These are phyloP conservation scores for Morone chrysops DNA, from an alignment of 2,113 vertebrate genomes.

Conservation along the genomic window DNA sequence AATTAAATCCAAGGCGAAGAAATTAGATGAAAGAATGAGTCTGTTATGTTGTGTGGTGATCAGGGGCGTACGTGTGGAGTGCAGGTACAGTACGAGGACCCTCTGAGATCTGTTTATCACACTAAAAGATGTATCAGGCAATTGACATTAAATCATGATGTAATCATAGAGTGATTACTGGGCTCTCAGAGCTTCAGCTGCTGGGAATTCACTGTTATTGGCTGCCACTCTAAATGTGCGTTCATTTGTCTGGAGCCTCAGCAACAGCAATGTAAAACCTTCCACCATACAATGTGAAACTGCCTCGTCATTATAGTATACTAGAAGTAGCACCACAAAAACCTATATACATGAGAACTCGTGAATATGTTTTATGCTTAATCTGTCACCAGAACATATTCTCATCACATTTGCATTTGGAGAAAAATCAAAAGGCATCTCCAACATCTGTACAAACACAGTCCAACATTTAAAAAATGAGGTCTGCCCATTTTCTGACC, in stretches of 20 bases:
- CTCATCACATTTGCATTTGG: slow-evolving; percentile 80
- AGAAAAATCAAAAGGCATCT: slow-evolving; percentile 73
- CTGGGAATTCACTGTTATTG: slow-evolving; percentile 52
- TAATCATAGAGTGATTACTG: slow-evolving; percentile 39
- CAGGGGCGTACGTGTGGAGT: slow-evolving; percentile 27
- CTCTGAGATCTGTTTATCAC: slow-evolving; percentile 49
- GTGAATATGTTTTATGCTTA: slow-evolving; percentile 75
- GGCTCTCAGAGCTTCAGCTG: slow-evolving; percentile 54
- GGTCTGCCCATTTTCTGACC: slow-evolving; percentile 74
- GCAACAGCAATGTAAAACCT: slow-evolving; percentile 29
- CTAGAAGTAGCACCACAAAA: slow-evolving; percentile 79
- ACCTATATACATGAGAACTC: slow-evolving; percentile 81
- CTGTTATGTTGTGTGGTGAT: slow-evolving; percentile 29
- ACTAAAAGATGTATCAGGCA: slow-evolving; percentile 46
- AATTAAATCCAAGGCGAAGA: slow-evolving; percentile 41
- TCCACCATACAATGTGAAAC: slow-evolving; percentile 45
- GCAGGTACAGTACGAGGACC: slow-evolving; percentile 48
- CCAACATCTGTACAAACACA: slow-evolving; percentile 70
- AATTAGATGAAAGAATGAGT: slow-evolving; percentile 28
- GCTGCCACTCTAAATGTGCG: slow-evolving; percentile 21
- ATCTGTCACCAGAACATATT: slow-evolving; percentile 73
- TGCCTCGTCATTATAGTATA: slow-evolving; percentile 52
- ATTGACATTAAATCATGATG: slow-evolving; percentile 36
- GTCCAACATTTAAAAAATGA: slow-evolving; percentile 53
- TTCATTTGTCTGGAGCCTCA: slow-evolving; percentile 33